Percentiles rank a stretch among this genome's conserved stretches.
Conservation (phyloP, 2,113 vertebrate genomes). For the Ariopsis seemanni region DNA sequence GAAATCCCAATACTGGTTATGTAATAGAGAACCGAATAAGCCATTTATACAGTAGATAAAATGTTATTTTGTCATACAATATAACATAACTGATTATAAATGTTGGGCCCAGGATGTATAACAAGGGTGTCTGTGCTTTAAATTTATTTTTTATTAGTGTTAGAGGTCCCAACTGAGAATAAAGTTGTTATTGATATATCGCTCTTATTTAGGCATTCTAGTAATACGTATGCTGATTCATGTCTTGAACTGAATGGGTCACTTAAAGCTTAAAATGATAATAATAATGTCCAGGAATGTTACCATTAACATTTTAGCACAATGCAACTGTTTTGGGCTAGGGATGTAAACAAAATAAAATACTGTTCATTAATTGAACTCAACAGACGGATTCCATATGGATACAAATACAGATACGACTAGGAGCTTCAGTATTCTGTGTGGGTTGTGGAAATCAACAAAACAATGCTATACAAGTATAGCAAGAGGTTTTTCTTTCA, state of each 20-base stretch:
- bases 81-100: not conserved
- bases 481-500: not conserved
- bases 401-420: not conserved
- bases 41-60: not conserved
- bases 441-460: not conserved
- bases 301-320: not conserved
- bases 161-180: not conserved
- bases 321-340: not conserved
- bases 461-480: not conserved
- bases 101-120: not conserved
- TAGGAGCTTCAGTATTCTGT: not conserved
- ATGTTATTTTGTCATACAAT: not conserved
- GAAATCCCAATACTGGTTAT: not conserved
- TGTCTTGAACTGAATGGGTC: not conserved
- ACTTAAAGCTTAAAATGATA: not conserved
- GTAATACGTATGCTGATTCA: not conserved
- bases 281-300: not conserved
- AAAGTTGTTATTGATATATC: not conserved
- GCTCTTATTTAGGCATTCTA: not conserved
- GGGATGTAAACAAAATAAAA: not conserved
- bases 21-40: not conserved
- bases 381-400: not conserved
- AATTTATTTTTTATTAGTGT: not conserved
- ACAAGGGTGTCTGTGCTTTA: not conserved
- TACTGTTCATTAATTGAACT: not conserved